These are phyloP conservation scores for Trogon melanurus DNA, from an alignment of 2,113 vertebrate genomes.

Conservation along the genomic window DNA sequence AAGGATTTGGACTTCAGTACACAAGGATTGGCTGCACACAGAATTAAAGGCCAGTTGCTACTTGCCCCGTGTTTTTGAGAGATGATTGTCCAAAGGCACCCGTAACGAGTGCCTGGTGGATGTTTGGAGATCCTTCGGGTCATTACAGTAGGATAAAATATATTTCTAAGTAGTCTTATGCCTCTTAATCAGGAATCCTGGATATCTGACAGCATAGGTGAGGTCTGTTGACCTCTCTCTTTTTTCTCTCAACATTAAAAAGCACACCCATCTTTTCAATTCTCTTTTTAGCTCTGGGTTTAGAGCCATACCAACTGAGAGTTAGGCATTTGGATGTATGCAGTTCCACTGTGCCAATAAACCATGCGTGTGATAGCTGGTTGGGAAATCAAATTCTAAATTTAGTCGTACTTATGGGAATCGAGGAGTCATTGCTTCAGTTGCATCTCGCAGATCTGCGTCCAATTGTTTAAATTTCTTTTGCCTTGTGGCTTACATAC, in stretches of 20 bases:
- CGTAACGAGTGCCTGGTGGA: neutral
- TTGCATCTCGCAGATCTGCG: conserved; percentile 5
- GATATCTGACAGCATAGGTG: neutral
- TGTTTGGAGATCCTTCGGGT: neutral
- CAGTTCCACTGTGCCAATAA: neutral
- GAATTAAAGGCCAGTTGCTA: neutral
- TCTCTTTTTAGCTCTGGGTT: neutral
- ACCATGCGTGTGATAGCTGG: neutral
- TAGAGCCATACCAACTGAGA: neutral
- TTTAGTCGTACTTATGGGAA: conserved; percentile 31
- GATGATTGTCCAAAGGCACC: neutral
- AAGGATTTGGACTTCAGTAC: neutral
- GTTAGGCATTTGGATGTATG: neutral
- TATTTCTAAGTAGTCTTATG: neutral
- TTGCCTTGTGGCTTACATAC: conserved; percentile 27
- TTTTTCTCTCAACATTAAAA: neutral
- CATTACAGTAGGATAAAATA: neutral
- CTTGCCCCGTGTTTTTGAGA: neutral
- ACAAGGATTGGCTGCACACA: neutral
- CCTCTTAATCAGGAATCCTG: neutral
- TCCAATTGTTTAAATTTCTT: neutral
- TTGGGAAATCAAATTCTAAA: conserved; percentile 38
- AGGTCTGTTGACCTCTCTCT: neutral
- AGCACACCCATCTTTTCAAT: neutral
- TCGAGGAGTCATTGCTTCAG: neutral